phyloP scores from a whole-genome alignment of 2,888 invertebrate genomes.

The Trissoscelio sp. region DNA sequence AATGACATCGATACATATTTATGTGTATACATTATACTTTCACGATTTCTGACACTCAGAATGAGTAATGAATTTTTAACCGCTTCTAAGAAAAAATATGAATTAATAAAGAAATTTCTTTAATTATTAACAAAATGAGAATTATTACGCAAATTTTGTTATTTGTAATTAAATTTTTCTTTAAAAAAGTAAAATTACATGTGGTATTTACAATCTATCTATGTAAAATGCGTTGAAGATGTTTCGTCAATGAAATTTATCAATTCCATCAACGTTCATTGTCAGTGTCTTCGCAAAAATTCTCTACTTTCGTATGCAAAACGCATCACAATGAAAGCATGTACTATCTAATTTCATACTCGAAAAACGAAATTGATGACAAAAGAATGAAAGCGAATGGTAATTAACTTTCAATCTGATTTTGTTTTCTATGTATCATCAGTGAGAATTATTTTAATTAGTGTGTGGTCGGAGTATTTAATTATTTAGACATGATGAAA shows the following conservation, averaged over 20 bases:
- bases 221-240: too few species aligned
- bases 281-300: constrained; percentile 16
- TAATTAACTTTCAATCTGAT: constrained; percentile 28
- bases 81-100: too few species aligned
- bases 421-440: constrained; percentile 18
- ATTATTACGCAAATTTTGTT: too few species aligned
- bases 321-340: constrained; percentile 4
- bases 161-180: too few species aligned
- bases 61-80: too few species aligned
- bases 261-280: constrained; percentile 39
- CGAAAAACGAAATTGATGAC: constrained; percentile 30
- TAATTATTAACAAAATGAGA: too few species aligned
- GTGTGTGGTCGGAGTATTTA: constrained; percentile 16
- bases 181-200: too few species aligned
- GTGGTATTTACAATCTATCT: too few species aligned
- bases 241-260: constrained; percentile 29
- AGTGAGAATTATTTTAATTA: constrained; percentile 33
- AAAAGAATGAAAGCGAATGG: constrained; percentile 37
- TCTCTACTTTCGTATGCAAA: constrained; percentile 25
- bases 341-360: constrained; percentile 3
- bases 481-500: constrained; percentile 4
- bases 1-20: constrained; percentile 30
- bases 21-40: constrained; percentile 22
- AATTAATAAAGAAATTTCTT: too few species aligned
- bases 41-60: constrained; percentile 11